These are phyloP conservation scores for Cataglyphis cursor DNA, from an alignment of 2,888 invertebrate species.

Conservation along the genomic window DNA sequence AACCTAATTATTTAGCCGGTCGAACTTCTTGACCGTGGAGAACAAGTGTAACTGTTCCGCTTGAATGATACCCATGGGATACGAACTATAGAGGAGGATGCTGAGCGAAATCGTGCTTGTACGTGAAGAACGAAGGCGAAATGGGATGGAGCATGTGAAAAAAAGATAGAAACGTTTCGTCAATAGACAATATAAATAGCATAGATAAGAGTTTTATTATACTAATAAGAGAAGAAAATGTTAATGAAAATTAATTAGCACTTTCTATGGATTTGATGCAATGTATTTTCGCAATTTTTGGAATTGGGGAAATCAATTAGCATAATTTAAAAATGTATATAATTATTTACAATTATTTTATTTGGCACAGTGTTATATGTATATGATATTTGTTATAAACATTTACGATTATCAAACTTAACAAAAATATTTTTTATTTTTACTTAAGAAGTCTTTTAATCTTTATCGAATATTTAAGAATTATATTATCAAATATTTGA, in stretches of 20 bases:
- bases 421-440: not conserved
- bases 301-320: not conserved
- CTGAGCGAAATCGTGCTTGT: slow-evolving; percentile 9
- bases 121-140: not conserved
- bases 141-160: not conserved
- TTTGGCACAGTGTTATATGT: not conserved
- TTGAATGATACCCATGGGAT: slow-evolving; percentile 80
- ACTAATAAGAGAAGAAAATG: not conserved
- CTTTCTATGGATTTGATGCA: too few species aligned
- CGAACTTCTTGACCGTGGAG: slow-evolving; percentile 76
- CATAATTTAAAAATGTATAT: not conserved
- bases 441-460: not conserved
- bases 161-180: not conserved
- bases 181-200: not conserved
- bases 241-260: not conserved
- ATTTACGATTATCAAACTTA: not conserved
- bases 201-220: slow-evolving; percentile 13
- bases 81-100: slow-evolving; percentile 40
- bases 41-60: slow-evolving; percentile 80
- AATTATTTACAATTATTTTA: slow-evolving; percentile 5
- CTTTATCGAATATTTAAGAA: not conserved
- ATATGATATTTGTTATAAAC: not conserved
- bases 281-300: not conserved
- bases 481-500: not conserved
- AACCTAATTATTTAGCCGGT: slow-evolving; percentile 82